A percentile compares a stretch with the other conserved stretches of the same genome.
These are phyloP conservation scores for Corythornis madagascariensis DNA, from an alignment of 2,113 vertebrate genomes.

Conservation along the genomic window DNA sequence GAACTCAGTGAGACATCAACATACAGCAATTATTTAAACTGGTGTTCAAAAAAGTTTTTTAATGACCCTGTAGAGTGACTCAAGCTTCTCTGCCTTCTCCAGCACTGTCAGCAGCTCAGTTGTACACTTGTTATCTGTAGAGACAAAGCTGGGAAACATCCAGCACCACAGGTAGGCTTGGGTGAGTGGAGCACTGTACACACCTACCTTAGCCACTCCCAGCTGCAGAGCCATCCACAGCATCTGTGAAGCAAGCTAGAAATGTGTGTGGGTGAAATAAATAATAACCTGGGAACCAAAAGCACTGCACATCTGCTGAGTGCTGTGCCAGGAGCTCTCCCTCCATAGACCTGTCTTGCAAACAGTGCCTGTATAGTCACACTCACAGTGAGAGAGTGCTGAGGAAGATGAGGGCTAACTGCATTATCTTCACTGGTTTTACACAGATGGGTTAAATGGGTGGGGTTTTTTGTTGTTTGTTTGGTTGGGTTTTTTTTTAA, in stretches of 20 bases:
- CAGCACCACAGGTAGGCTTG: fast-evolving
- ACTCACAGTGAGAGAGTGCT: fast-evolving
- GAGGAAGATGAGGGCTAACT: neutral
- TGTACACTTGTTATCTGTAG: neutral
- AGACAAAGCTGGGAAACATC: neutral
- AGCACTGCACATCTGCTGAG: neutral
- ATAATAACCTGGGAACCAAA: neutral
- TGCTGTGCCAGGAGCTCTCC: neutral
- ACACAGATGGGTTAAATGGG: neutral
- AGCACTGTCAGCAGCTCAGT: neutral
- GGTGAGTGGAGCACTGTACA: neutral
- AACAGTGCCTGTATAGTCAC: neutral
- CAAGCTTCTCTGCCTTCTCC: neutral
- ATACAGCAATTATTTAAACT: neutral
- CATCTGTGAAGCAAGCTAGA: neutral
- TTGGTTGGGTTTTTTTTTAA: no score
- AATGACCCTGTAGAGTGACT: neutral
- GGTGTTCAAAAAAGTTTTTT: neutral
- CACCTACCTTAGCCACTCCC: neutral
- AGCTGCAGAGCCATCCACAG: neutral
- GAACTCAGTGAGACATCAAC: neutral
- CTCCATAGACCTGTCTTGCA: neutral
- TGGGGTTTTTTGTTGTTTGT: neutral
- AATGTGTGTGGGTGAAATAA: neutral
- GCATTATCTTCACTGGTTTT: neutral